Conservation (phyloP, 35 echinoderm and acorn worm species). For the Lytechinus pictus region DNA sequence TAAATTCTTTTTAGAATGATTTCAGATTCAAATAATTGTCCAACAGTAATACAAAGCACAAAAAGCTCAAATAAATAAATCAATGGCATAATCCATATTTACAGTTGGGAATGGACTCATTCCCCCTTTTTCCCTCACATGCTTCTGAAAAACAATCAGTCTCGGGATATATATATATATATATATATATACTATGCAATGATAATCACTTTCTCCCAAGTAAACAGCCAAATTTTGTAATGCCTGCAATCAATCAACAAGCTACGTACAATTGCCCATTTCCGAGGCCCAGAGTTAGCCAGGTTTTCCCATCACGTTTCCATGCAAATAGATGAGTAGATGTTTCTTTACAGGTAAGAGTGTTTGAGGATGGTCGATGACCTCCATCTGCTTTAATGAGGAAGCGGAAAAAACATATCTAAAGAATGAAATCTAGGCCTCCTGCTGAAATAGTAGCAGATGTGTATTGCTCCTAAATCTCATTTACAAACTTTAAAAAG, state of each 20-base stretch:
- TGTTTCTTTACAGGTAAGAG: background rate
- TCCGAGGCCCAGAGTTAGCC: background rate
- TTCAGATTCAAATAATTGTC: too few species aligned
- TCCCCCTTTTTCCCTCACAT: background rate
- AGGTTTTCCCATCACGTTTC: background rate
- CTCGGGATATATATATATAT: background rate
- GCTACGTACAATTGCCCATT: background rate
- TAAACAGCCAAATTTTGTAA: slow-evolving; percentile 6
- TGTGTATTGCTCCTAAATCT: background rate
- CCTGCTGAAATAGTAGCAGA: background rate
- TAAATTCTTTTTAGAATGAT: too few species aligned
- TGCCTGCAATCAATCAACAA: background rate
- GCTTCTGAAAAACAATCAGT: background rate
- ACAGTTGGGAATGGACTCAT: background rate
- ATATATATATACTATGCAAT: background rate
- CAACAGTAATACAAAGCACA: too few species aligned
- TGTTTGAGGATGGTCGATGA: background rate
- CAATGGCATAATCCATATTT: background rate
- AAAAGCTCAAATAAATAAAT: too few species aligned
- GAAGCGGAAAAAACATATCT: background rate
- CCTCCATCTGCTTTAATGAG: background rate
- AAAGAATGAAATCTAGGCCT: background rate
- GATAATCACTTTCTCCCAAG: slow-evolving; percentile 10
- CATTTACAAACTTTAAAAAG: background rate
- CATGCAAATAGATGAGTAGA: background rate